Evolutionary conservation across 1,140 invertebrate genomes (phyloP), one percentile per base, ranked within the genome.

Genomic region (Hirudo medicinalis): DNA sequence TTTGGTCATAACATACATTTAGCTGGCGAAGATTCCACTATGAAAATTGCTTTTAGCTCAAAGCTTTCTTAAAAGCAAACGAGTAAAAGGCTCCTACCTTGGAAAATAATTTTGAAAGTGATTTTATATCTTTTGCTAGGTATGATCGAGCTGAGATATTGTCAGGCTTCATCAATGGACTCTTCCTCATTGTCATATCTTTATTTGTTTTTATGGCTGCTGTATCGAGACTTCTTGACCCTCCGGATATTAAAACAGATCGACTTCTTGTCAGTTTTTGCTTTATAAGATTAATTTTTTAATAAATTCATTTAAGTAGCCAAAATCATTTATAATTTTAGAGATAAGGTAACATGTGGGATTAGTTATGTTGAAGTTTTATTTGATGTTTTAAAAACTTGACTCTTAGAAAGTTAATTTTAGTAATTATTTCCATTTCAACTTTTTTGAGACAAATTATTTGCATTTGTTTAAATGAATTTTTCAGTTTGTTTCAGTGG

Each of bases 181-280:
- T 98, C 13, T 95, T 97, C 77, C 83, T 98, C 54, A 82, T 97
- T 0, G 94, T 97, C 79, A 94, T 98, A 77, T 90, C 92, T 32
- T 91, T 97, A 79, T 97, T 96, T 81, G 94, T 98, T 54, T 89
- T 97, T 85, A 91, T 90, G 0, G 93, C 96, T 82, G 93, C 93
- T 27, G 88, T 97, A 0, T 91, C 93, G 32, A 74, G 86, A 71
- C 75, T 87, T 0, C 80, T 83, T 72, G 84, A 87, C 75, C 86
- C 86, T 17, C 86, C 86, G 40, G 80, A 83, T 67, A 82, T 87
- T n/a, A 80, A 82, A 36, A 86, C 86, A 19, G 84, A 86, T 70
- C 81, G 82, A 76, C 76, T 87, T 25, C 74, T 87, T 80, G 84
- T 85, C 77, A 76, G 57, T 63, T 63, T 63, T 22, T 32, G 8